phyloP scores from a whole-genome alignment of 2,888 invertebrate species.

The Crioceris asparagi region DNA sequence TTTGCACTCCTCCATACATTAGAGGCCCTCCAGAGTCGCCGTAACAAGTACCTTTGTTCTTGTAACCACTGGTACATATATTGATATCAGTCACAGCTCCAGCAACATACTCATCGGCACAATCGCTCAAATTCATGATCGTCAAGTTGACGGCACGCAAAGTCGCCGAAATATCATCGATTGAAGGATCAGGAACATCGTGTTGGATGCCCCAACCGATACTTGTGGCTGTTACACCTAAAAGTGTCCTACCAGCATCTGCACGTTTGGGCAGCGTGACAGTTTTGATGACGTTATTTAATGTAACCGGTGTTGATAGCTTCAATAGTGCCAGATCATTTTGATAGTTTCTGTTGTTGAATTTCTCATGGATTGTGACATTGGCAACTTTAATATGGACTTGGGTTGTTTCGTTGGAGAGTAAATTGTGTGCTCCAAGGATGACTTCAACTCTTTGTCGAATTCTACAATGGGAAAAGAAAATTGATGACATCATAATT shows the following conservation, averaged over 20 bases:
- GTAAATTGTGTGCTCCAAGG: conserved; percentile 24
- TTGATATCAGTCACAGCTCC: conserved; percentile 15
- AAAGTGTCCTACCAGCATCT: conserved; percentile 6
- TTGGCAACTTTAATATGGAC: conserved; percentile 9
- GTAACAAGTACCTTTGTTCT: conserved; percentile 17
- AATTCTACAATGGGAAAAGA: no score
- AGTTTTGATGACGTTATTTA: conserved; percentile 17
- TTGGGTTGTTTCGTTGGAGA: conserved; percentile 16
- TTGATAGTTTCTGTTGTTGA: conserved; percentile 11
- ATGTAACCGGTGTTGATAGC: conserved; percentile 14
- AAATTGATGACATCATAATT: no score
- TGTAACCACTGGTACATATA: conserved; percentile 22
- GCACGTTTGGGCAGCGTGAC: conserved; percentile 18
- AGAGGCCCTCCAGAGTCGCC: conserved; percentile 14
- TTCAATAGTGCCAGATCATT: conserved; percentile 24
- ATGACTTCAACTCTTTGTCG: no score
- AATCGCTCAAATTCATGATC: conserved; percentile 16
- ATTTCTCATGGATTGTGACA: conserved; percentile 21
- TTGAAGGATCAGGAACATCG: conserved; percentile 16
- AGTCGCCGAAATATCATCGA: conserved; percentile 19
- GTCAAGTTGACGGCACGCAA: conserved; percentile 19
- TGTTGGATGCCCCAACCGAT: conserved; percentile 20
- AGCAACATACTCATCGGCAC: conserved; percentile 15
- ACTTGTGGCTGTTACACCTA: background rate
- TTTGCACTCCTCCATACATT: conserved; percentile 8